Evolutionary conservation across 2,888 invertebrate species (phyloP), one percentile per base, ranked within the genome.

Genomic region (Morpho achilles): DNA sequence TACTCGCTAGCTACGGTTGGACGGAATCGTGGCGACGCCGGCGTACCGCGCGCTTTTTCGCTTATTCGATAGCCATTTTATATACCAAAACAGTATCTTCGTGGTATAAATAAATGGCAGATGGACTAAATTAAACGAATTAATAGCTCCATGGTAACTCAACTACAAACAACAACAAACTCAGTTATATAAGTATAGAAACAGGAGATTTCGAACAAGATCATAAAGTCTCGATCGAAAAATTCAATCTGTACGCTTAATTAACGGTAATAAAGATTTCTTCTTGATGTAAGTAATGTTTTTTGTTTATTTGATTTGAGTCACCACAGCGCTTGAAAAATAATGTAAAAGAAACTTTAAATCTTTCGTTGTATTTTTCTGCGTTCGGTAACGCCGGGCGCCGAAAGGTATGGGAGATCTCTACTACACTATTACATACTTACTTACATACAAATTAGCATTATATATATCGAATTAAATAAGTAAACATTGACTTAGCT

Each of bases 1-100:
- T 90, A 91, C 89, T 84, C 88, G 89, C 91, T 90, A 91, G 84
- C 89, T 91, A 91, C 84, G 84, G 86, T 89, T 91, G 91, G 91
- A 91, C 91, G 91, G 91, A 91, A 91, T 91, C 90, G 85, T 86
- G 85, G 88, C 87, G 84, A 84, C 84, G 79, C 70, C 82, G 81
- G 77, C 81, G 80, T 70, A 86, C 76, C 69, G 61, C 65, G 49
- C 71, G 70, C 73, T 67, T 56, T 57, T 52, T 40, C 39, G 47
- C 60, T 64, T 67, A 66, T 61, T 42, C 51, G 2, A 8, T 44
- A 22, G 58, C 59, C 48, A 52, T 40, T 32, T 16, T 8, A 10
- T 6, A 16, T 10, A 41, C 43, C 45, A n/a, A 32, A 39, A 23
- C 42, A 16, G 40, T 10, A 8, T 23, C 16, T 22, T 42, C 39